Conservation (phyloP, 2,113 vertebrate species). For the Dipodomys spectabilis region DNA sequence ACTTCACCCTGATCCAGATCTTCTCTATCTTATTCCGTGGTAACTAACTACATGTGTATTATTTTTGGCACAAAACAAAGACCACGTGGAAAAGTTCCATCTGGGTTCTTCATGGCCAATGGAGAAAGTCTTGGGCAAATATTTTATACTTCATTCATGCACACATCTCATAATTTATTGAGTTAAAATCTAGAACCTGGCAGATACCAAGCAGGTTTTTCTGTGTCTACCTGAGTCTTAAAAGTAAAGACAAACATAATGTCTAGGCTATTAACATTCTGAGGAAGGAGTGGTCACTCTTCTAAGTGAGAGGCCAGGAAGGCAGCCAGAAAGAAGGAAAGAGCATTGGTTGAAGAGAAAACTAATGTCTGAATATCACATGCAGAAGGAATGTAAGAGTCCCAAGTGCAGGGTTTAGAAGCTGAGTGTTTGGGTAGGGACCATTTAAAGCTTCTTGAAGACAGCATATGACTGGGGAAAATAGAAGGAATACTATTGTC, state of each 20-base stretch:
- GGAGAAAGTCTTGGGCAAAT: conserved; percentile 9
- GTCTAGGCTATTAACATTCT: background rate
- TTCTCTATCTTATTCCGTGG: conserved; percentile 38
- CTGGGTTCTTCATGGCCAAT: background rate
- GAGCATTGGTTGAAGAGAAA: background rate
- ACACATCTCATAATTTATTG: background rate
- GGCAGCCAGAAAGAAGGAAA: background rate
- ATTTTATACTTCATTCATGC: conserved; percentile 1
- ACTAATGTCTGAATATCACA: background rate
- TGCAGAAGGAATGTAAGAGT: background rate
- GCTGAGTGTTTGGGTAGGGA: background rate
- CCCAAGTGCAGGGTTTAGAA: background rate
- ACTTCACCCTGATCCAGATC: background rate
- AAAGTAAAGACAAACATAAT: background rate
- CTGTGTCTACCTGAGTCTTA: background rate
- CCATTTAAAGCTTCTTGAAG: background rate
- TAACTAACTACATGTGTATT: background rate
- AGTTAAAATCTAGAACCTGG: background rate
- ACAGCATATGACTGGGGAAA: background rate
- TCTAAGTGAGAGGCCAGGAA: background rate
- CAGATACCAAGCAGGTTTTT: background rate
- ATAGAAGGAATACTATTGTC: background rate
- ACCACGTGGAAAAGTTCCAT: conserved; percentile 25
- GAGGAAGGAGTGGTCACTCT: background rate
- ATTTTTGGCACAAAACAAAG: conserved; percentile 57